Evolutionary conservation across 2,113 vertebrate genomes (phyloP).

Genomic region (Axis porcinus): DNA sequence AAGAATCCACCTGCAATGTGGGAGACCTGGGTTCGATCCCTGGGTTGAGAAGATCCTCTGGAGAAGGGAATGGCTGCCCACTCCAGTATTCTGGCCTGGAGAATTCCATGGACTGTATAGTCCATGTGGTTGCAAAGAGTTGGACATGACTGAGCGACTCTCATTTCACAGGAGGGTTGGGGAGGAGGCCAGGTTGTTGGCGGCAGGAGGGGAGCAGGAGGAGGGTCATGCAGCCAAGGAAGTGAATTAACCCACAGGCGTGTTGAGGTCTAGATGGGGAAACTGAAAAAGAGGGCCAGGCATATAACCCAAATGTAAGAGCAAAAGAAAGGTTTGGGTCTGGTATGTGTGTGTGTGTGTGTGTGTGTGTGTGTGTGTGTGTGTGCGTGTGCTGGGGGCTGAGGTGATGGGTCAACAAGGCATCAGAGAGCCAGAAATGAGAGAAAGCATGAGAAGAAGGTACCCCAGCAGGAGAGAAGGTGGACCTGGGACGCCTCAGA

Average conservation of each 20-base stretch:
- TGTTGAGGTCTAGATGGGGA: not conserved
- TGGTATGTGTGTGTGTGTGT: not conserved
- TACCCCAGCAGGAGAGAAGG: not conserved
- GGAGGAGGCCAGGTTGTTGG: not conserved
- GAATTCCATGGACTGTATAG: not conserved
- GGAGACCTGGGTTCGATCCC: not conserved
- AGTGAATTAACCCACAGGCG: not conserved
- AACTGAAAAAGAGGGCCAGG: not conserved
- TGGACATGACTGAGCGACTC: not conserved
- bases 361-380: not conserved
- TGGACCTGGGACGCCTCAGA: fast-evolving
- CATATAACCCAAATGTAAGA: not conserved
- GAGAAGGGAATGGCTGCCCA: not conserved
- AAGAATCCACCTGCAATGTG: not conserved
- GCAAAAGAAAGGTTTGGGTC: not conserved
- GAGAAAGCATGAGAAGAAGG: not conserved
- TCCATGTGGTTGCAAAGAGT: not conserved
- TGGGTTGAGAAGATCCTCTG: not conserved
- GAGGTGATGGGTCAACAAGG: not conserved
- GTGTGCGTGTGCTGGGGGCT: too few species aligned
- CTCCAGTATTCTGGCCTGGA: not conserved
- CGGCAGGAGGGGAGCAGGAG: not conserved
- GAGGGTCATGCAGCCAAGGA: not conserved
- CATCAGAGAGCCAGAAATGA: not conserved
- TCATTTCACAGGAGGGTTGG: not conserved